A percentile compares a stretch with the other conserved stretches of the same genome.
Evolutionary conservation across 2,113 vertebrate genomes (phyloP).

Genomic region (Saimiri boliviensis): DNA sequence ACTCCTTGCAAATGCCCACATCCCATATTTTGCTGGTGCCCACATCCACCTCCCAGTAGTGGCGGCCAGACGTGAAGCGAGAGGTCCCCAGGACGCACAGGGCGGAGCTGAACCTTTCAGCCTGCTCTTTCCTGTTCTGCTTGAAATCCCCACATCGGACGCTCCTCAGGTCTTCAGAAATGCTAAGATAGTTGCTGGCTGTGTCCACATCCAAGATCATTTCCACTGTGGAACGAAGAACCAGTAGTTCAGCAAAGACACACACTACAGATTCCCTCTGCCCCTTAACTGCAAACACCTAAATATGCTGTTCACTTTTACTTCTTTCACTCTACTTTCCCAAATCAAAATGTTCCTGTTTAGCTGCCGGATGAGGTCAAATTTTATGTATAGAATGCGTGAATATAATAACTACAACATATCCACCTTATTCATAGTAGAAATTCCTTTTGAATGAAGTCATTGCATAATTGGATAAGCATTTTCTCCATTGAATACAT

Average conservation of each 20-base stretch:
- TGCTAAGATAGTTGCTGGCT: not conserved
- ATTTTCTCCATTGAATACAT: not conserved
- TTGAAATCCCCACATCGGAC: fast-evolving
- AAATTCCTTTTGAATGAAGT: not conserved
- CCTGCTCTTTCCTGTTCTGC: fast-evolving
- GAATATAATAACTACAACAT: not conserved
- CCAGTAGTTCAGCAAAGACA: not conserved
- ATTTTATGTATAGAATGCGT: not conserved
- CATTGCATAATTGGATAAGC: not conserved
- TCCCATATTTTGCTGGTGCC: not conserved
- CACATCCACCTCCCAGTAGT: not conserved
- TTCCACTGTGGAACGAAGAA: not conserved
- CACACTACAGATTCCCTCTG: fast-evolving
- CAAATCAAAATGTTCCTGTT: not conserved
- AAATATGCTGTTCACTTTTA: fast-evolving
- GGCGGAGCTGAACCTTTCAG: not conserved
- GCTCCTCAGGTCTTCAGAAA: not conserved
- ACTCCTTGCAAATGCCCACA: not conserved
- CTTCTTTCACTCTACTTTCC: too few species aligned
- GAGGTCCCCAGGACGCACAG: not conserved
- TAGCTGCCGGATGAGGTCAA: too few species aligned
- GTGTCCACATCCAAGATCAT: conserved; percentile 1
- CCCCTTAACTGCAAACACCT: not conserved
- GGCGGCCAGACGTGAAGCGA: not conserved
- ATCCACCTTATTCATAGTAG: too few species aligned